These are phyloP conservation scores for Drosophila parthenogenetica DNA, from an alignment of 2,888 invertebrate species.

Conservation along the genomic window DNA sequence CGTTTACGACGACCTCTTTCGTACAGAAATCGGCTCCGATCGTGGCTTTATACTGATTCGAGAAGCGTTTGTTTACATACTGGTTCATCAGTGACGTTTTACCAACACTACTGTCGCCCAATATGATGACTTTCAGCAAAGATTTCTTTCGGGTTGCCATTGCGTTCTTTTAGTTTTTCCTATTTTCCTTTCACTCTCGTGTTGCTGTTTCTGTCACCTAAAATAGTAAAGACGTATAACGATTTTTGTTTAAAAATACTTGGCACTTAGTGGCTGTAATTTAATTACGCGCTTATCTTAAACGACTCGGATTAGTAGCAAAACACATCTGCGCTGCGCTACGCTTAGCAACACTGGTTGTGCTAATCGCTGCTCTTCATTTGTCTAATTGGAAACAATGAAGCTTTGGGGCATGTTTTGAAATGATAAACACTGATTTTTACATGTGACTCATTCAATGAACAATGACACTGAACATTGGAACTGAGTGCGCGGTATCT, in stretches of 20 bases:
- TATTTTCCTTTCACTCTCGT: constrained; percentile 18
- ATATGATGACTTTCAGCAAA: constrained; percentile 97
- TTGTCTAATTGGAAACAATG: constrained; percentile 20
- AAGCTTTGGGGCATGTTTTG: constrained; percentile 1
- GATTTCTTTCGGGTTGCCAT: constrained; percentile 98
- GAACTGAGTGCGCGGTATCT: constrained; percentile 9
- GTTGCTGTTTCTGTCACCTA: constrained; percentile 30
- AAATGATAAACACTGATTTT: constrained; percentile 37
- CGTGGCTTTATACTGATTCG: constrained; percentile 99
- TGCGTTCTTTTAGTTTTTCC: constrained; percentile 66
- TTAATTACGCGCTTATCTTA: constrained; percentile 48
- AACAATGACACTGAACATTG: constrained; percentile 33
- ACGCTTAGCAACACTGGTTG: constrained; percentile 26
- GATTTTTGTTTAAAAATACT: constrained; percentile 59
- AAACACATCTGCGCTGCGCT: constrained; percentile 1
- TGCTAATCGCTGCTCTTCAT: not conserved
- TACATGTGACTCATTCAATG: constrained; percentile 48
- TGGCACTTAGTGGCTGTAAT: constrained; percentile 30
- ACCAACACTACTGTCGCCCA: constrained; percentile 99
- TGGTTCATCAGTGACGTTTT: constrained; percentile 99
- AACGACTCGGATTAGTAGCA: constrained; percentile 26
- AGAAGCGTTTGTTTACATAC: constrained; percentile 99
- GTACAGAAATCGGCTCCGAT: constrained; percentile 99
- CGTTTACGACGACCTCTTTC: constrained; percentile 99
- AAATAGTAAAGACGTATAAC: constrained; percentile 39